Evolutionary conservation across 2,797 vertebrate genomes (phyloP), one percentile per base, ranked within the genome.

Genomic region (Danio albolineatus): DNA sequence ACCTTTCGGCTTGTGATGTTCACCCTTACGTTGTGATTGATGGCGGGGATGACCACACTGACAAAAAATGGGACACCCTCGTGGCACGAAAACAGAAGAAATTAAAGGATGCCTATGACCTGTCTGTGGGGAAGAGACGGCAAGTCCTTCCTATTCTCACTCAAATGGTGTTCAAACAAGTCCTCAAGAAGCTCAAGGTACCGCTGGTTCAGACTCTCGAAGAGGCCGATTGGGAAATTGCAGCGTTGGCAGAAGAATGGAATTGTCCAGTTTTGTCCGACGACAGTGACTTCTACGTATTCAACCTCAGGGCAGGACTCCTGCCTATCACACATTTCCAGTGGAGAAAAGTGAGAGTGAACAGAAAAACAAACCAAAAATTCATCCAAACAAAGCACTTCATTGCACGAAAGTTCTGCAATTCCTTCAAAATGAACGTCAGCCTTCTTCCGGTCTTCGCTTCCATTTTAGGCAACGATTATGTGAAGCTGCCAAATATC

Each of bases 201-300:
- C 89, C 90, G 7, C 87, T 95, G 65, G 92, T 94, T 39, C 93
- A 95, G 87, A 94, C 94, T 85, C 91, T 94, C 43, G 91, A 87
- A 10, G 96, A 97, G 86, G 96, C 96, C 0, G 95, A 97, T 84
- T 89, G 86, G 53, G 93, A 97, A 82, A 90, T 94, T 0, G 94
- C 93, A 0, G 91, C 93, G 0, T 88, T 98, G 73, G 96, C 96
- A 44, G 90, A 87, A 44, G 85, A 92, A 28, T 96, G 95, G 96
- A 67, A 84, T 17, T 97, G 96, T 69, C 96, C 95, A 0, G 93
- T 97, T 14, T 89, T 98, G 2, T 95, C 96, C 0, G 83, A 89
- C 0, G 96, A 97, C 82, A 96, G 94, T 51, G 96, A 97, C 86
- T 97, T 98, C 80, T 97, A 88, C 85, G 90, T 96, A 76, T 96